Conservation (phyloP, 2,888 invertebrate species). For the Ptilodon capucinus region DNA sequence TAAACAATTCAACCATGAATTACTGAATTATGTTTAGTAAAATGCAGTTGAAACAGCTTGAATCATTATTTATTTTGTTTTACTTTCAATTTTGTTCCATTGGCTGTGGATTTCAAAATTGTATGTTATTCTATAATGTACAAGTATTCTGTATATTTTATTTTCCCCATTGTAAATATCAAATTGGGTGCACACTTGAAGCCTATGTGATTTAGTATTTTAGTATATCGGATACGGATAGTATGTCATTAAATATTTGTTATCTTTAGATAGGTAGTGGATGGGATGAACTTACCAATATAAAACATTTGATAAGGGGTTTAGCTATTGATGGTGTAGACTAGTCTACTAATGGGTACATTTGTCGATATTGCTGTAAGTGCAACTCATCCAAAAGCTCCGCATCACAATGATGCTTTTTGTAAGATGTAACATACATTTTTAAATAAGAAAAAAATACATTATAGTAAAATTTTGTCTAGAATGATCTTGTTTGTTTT, state of each 20-base stretch:
- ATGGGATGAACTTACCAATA: slow-evolving; percentile 55
- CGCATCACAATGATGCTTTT: slow-evolving; percentile 60
- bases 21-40: too few species aligned
- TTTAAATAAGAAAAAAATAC: slow-evolving; percentile 33
- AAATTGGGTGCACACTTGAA: slow-evolving; percentile 41
- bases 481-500: slow-evolving; percentile 26
- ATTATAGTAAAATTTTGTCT: slow-evolving; percentile 44
- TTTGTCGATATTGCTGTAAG: slow-evolving; percentile 37
- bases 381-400: slow-evolving; percentile 51
- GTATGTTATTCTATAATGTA: slow-evolving; percentile 9
- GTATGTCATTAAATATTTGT: slow-evolving; percentile 31
- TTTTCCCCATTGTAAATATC: slow-evolving; percentile 23
- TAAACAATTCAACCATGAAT: neutral
- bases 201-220: slow-evolving; percentile 59
- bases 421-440: slow-evolving; percentile 48
- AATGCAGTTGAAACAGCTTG: neutral
- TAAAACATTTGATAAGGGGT: slow-evolving; percentile 3
- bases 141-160: slow-evolving; percentile 9
- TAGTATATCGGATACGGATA: slow-evolving; percentile 54
- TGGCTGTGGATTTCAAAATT: slow-evolving; percentile 19
- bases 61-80: slow-evolving; percentile 3
- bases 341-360: slow-evolving; percentile 2
- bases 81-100: slow-evolving; percentile 4
- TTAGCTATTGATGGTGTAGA: neutral
- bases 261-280: slow-evolving; percentile 41